Base-by-base conservation (phyloP, 2,888 invertebrate genomes). In the Megastigmus dorsalis region DNA sequence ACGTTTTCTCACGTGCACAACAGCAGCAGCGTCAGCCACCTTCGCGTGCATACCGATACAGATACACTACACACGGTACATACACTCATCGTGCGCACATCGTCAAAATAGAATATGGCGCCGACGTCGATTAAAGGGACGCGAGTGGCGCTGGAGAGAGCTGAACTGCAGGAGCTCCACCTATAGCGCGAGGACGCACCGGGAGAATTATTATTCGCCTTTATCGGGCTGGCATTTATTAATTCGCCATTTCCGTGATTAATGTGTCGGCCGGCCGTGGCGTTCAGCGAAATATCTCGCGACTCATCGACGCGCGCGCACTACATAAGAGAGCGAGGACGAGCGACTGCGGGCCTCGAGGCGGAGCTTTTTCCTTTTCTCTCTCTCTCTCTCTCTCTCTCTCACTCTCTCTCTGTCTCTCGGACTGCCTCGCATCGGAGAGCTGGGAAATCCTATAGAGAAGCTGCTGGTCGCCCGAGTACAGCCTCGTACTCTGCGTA, bases 171-270 rank as follows among this genome's bases (percentile, higher is more conserved):
- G n/a, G 38, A 26, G 66, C 36, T 3, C 6, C 50, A n/a, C n/a
- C n/a, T n/a, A n/a, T n/a, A n/a, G n/a, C n/a, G n/a, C n/a, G n/a
- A n/a, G n/a, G n/a, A n/a, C n/a, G n/a, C n/a, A n/a, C n/a, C n/a
- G n/a, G n/a, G 62, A 62, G 71, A 71, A 55, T 71, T 71, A 65
- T 71, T 54, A 71, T 55, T 36, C 70, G 63, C n/a, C 57, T 71
- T 71, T 71, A 71, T 71, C 71, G 28, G 45, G 0, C 55, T 71
- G 71, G 71, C 71, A 71, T 71, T 65, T 71, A 71, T 71, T 71
- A 71, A 71, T 71, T 71, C 57, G 63, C 63, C 63, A 36, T 71
- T 57, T 71, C 48, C 55, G 36, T 71, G 71, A 71, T 71, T 71
- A 71, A 71, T 71, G 55, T 54, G 6, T 13, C 1, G 7, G 33